Base-by-base conservation (phyloP, 2,113 vertebrate genomes). In the Rousettus leschenaultii region DNA sequence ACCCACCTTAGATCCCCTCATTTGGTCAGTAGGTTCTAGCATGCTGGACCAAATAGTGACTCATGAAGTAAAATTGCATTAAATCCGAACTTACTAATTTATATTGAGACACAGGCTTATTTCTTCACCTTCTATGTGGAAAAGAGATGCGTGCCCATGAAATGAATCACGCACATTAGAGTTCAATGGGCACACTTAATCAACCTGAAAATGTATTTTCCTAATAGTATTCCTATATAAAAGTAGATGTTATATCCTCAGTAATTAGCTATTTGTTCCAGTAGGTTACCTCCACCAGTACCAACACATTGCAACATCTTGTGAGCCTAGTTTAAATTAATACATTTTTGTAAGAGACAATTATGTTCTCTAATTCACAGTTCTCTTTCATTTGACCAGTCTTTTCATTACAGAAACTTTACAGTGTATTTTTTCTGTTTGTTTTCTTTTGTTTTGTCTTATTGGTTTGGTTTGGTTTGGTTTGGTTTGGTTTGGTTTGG, bases 111-210 rank as follows among this genome's bases (percentile, higher is more conserved):
- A 73, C 1, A 2, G 55, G 70, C 1, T 93, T 87, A 61, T 90
- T 79, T 89, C 89, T 91, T 94, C 35, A 92, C 48, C 84, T 87
- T 95, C 94, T 55, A 16, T 21, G 66, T 95, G 61, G 61, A 95
- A 95, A 91, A 88, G 24, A 89, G 33, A 51, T 71, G 24, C 45
- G 30, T 75, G 8, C 7, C 55, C 24, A 1, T 63, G 22, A 65
- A 63, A 82, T 73, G n/a, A 89, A 82, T 86, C 43, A 51, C 66
- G 18, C 45, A 61, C 7, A 48, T 73, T 92, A 59, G 19, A 70
- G 86, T 94, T 94, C 51, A 86, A 12, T 43, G 21, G 48, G 55
- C 43, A 30, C 48, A 24, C 45, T 92, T 88, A 83, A 43, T 30
- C 59, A 48, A 24, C 63, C 74, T 86, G 71, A 91, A 96, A 95